These are phyloP conservation scores for Drosophila nigrodunni DNA, from an alignment of 1,140 invertebrate species.

Conservation along the genomic window DNA sequence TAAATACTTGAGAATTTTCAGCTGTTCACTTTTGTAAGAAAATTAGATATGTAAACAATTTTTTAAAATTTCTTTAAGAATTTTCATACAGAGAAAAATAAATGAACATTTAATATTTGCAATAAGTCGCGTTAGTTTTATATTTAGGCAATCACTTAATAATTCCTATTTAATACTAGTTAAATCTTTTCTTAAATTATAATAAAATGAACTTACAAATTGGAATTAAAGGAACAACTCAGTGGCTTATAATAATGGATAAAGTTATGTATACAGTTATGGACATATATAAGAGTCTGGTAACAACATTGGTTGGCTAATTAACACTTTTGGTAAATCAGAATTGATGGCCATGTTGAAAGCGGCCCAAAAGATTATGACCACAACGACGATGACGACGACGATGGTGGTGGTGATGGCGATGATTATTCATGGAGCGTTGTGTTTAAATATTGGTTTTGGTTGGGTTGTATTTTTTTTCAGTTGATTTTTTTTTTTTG, in stretches of 20 bases:
- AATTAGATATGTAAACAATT: too few relatives aligned
- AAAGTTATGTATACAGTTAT: not conserved
- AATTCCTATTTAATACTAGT: too few relatives aligned
- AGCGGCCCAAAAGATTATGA: constrained; percentile 51
- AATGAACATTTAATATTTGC: too few relatives aligned
- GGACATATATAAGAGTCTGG: not conserved
- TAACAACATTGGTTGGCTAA: constrained; percentile 55
- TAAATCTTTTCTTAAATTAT: too few relatives aligned
- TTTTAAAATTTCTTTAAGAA: too few relatives aligned
- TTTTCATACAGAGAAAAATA: too few relatives aligned
- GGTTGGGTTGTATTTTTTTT: constrained; percentile 50
- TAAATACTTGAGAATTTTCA: too few relatives aligned
- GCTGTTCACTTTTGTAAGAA: too few relatives aligned
- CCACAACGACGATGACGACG: constrained; percentile 37
- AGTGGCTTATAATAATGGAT: constrained; percentile 4
- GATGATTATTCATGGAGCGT: constrained; percentile 81
- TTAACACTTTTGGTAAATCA: constrained; percentile 82
- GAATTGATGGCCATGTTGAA: constrained; percentile 79
- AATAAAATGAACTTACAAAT: not conserved
- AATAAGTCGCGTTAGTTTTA: too few relatives aligned
- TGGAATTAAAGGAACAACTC: not conserved
- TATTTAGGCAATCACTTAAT: too few relatives aligned
- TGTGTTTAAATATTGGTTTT: constrained; percentile 81
- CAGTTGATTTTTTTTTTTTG: too few relatives aligned
- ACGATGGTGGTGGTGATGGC: constrained; percentile 55